Conservation (phyloP, 2,113 vertebrate species). For the Dunckerocampus dactyliophorus region DNA sequence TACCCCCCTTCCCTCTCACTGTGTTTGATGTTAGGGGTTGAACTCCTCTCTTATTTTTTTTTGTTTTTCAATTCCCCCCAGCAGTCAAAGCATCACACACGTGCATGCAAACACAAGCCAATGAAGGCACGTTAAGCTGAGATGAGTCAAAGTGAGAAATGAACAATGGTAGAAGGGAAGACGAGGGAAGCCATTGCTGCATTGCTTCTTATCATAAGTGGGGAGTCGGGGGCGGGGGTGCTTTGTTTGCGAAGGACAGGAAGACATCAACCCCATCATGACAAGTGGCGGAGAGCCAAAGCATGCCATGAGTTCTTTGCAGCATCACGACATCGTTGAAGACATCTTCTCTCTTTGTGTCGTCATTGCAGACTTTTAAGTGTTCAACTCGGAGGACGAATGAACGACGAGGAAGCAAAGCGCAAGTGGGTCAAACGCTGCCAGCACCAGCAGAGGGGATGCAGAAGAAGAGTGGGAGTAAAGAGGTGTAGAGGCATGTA, state of each 20-base stretch:
- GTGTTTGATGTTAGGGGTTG: constrained; percentile 72
- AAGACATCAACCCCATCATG: constrained; percentile 49
- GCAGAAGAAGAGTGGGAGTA: background rate
- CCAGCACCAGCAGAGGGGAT: background rate
- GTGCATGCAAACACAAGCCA: background rate
- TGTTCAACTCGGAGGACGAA: no score
- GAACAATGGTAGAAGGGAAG: constrained; percentile 28
- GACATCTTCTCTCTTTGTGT: no score
- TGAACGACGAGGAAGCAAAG: no score
- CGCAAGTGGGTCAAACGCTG: no score
- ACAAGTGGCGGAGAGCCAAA: constrained; percentile 32
- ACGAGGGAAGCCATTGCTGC: constrained; percentile 53
- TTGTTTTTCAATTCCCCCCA: background rate
- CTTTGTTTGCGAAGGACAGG: background rate
- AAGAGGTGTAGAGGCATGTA: background rate
- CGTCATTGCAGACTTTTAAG: no score
- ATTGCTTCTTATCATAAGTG: constrained; percentile 56
- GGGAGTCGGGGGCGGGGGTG: background rate
- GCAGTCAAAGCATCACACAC: constrained; percentile 18
- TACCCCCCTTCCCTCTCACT: constrained; percentile 40
- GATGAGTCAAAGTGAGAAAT: constrained; percentile 6
- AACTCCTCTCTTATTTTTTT: constrained; percentile 46
- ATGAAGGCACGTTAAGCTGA: background rate
- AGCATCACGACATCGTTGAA: no score
- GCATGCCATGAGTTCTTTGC: constrained; percentile 3